phyloP scores from a whole-genome alignment of 1,140 invertebrate genomes.

The Macrosteles quadrilineatus region DNA sequence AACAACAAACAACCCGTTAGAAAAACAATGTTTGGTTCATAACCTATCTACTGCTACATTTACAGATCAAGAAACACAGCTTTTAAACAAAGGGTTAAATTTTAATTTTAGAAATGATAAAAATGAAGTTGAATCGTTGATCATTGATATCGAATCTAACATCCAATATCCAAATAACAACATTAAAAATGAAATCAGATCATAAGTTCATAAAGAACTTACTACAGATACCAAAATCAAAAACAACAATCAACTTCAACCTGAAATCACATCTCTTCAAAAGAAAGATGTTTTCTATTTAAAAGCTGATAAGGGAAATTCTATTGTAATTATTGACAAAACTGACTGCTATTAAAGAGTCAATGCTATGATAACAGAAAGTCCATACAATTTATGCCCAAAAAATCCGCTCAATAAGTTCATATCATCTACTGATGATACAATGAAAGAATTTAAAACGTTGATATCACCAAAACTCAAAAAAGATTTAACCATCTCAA shows the following conservation, averaged over 20 bases:
- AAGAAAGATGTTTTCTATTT: conserved; percentile 25
- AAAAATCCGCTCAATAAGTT: conserved; percentile 20
- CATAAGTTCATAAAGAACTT: neutral
- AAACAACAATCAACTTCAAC: neutral
- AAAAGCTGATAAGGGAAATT: conserved; percentile 24
- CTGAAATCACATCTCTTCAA: neutral
- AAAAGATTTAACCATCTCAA: neutral
- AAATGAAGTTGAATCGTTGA: neutral
- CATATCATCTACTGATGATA: neutral
- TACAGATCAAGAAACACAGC: neutral
- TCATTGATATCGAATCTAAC: too few species aligned
- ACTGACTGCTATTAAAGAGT: neutral
- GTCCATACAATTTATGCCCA: neutral
- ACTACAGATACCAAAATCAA: neutral
- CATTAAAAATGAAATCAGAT: neutral
- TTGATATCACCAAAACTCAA: neutral
- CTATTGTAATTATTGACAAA: conserved; percentile 11
- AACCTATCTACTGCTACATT: neutral
- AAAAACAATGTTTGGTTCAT: too few species aligned
- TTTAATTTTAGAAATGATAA: neutral
- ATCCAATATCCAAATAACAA: neutral
- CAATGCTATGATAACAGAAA: neutral
- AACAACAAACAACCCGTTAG: neutral
- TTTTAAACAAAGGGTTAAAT: neutral
- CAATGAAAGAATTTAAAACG: neutral